Conservation (phyloP, 2,797 vertebrate genomes). For the Brotula barbata region DNA sequence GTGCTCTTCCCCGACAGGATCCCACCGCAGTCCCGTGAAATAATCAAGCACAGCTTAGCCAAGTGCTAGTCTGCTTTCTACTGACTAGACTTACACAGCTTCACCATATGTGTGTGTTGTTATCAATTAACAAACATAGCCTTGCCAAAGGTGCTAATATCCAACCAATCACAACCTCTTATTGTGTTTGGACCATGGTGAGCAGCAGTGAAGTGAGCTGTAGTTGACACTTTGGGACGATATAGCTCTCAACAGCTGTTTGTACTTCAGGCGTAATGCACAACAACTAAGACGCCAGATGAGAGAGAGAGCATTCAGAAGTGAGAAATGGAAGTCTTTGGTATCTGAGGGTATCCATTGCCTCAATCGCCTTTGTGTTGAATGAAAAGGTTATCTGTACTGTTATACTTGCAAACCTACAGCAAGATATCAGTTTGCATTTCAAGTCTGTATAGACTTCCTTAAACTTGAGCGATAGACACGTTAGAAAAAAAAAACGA, state of each 20-base stretch:
- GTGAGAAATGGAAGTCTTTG: slow-evolving; percentile 52
- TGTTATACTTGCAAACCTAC: slow-evolving; percentile 64
- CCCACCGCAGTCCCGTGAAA: slow-evolving; percentile 94
- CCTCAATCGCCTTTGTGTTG: slow-evolving; percentile 58
- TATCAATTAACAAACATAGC: slow-evolving; percentile 58
- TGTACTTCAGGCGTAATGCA: slow-evolving; percentile 30
- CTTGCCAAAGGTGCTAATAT: slow-evolving; percentile 66
- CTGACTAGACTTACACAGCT: slow-evolving; percentile 9
- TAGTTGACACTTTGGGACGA: slow-evolving; percentile 28
- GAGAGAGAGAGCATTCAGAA: slow-evolving; percentile 33
- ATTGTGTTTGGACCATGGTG: slow-evolving; percentile 63
- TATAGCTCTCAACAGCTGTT: slow-evolving; percentile 39
- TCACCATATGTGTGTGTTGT: slow-evolving; percentile 44
- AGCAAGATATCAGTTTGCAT: slow-evolving; percentile 67
- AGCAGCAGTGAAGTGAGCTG: slow-evolving; percentile 32
- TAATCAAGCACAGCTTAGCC: slow-evolving; percentile 96
- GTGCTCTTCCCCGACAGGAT: slow-evolving; percentile 96
- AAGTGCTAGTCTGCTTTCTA: slow-evolving; percentile 68
- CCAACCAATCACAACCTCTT: slow-evolving; percentile 67
- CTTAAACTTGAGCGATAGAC: slow-evolving; percentile 58
- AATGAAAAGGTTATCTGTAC: slow-evolving; percentile 56
- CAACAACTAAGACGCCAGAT: slow-evolving; percentile 31
- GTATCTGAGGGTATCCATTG: slow-evolving; percentile 56
- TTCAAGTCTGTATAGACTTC: slow-evolving; percentile 76
- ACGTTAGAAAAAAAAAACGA: slow-evolving; percentile 31